These are phyloP conservation scores for Rhinolophus sinicus DNA, from an alignment of 2,113 vertebrate genomes.

Conservation along the genomic window DNA sequence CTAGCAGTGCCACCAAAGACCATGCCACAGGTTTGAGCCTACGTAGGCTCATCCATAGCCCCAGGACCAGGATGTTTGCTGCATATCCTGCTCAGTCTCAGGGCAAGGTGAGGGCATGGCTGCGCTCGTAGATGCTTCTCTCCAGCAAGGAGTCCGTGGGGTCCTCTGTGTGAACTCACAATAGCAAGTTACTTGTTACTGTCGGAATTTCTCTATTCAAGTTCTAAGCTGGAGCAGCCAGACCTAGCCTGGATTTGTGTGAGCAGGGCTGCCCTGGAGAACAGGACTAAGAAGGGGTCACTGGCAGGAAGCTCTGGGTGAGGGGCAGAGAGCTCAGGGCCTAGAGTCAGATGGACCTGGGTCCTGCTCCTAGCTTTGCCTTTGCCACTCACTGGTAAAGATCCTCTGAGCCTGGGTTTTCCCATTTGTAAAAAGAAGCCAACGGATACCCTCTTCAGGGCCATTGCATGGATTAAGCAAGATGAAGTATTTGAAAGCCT, in stretches of 20 bases:
- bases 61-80: neutral
- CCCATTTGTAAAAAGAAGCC: neutral
- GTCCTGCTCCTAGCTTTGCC: neutral
- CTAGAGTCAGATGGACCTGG: neutral
- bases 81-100: neutral
- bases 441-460: neutral
- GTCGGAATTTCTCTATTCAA: neutral
- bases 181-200: neutral
- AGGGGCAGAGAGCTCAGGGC: no score
- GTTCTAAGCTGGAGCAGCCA: neutral
- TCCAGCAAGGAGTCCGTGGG: neutral
- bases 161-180: neutral
- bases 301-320: neutral
- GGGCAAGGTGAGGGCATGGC: neutral
- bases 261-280: neutral
- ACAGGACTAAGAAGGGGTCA: neutral
- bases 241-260: fast-evolving
- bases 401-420: neutral
- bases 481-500: neutral
- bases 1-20: neutral
- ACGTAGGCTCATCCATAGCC: neutral
- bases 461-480: neutral
- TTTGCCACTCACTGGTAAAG: neutral
- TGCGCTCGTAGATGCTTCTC: neutral
- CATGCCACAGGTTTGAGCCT: neutral